phyloP scores from a whole-genome alignment of 1,140 invertebrate species.

The Aethina tumida region DNA sequence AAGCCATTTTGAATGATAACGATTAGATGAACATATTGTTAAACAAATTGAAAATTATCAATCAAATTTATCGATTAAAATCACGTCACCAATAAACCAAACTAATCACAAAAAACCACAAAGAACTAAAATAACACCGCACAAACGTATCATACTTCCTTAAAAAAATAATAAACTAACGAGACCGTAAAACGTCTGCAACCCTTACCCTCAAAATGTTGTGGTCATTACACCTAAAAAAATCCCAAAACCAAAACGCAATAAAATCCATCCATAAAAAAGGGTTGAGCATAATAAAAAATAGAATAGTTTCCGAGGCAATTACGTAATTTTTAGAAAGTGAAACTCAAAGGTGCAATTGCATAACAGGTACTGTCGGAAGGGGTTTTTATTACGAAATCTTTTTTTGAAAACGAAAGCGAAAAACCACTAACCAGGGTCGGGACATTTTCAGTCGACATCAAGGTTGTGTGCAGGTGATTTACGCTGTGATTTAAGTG shows the following conservation, averaged over 20 bases:
- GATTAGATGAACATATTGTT: too few relatives aligned
- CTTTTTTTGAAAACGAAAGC: slow-evolving; percentile 11
- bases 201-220: slow-evolving; percentile 7
- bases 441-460: slow-evolving; percentile 16
- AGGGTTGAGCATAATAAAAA: background rate
- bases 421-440: slow-evolving; percentile 29
- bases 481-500: slow-evolving; percentile 6
- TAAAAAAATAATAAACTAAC: too few relatives aligned
- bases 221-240: slow-evolving; percentile 11
- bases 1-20: too few relatives aligned
- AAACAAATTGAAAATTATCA: too few relatives aligned
- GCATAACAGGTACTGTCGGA: slow-evolving; percentile 18
- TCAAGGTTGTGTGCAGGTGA: slow-evolving; percentile 24
- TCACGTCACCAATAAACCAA: too few relatives aligned
- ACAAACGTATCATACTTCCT: too few relatives aligned
- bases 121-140: too few relatives aligned
- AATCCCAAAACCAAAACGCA: slow-evolving; percentile 10
- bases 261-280: slow-evolving; percentile 7
- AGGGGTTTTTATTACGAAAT: slow-evolving; percentile 18
- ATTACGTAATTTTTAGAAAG: slow-evolving; percentile 18
- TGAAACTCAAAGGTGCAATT: slow-evolving; percentile 27
- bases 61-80: too few relatives aligned
- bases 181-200: slow-evolving; percentile 9
- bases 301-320: slow-evolving; percentile 2
- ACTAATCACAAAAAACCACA: too few relatives aligned